phyloP scores from a whole-genome alignment of 2,888 invertebrate species.

The Nephrotoma guestfalica region DNA sequence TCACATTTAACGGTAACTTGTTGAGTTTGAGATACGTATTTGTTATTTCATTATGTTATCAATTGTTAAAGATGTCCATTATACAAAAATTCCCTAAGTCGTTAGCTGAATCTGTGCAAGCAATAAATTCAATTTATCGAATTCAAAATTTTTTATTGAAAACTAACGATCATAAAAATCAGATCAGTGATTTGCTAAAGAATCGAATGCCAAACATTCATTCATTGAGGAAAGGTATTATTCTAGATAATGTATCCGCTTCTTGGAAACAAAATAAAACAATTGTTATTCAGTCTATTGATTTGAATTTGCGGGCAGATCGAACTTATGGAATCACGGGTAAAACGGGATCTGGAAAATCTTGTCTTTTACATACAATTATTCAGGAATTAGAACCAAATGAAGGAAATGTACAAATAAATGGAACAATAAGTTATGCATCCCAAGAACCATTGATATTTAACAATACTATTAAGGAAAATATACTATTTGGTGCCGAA shows the following conservation, averaged over 20 bases:
- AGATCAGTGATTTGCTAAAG: neutral
- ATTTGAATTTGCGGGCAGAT: slow-evolving; percentile 8
- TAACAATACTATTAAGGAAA: slow-evolving; percentile 47
- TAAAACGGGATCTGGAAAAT: slow-evolving; percentile 53
- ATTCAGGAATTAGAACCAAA: slow-evolving; percentile 47
- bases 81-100: slow-evolving; percentile 36
- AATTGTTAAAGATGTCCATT: slow-evolving; percentile 42
- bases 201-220: neutral
- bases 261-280: neutral
- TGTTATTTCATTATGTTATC: slow-evolving; percentile 44
- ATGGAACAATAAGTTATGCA: slow-evolving; percentile 41
- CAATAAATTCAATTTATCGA: slow-evolving; percentile 44
- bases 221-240: neutral
- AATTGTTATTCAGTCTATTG: slow-evolving; percentile 7
- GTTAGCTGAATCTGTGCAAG: slow-evolving; percentile 44
- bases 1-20: slow-evolving; percentile 36
- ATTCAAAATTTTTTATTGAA: slow-evolving; percentile 37
- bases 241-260: slow-evolving; percentile 1
- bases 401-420: slow-evolving; percentile 31
- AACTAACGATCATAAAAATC: neutral
- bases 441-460: slow-evolving; percentile 52
- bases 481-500: slow-evolving; percentile 44
- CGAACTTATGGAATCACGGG: slow-evolving; percentile 42
- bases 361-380: slow-evolving; percentile 48
- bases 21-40: slow-evolving; percentile 47